A percentile compares a stretch with the other conserved stretches of the same genome.
These are phyloP conservation scores for Adoxophyes honmai DNA, from an alignment of 1,140 invertebrate species.

Conservation along the genomic window DNA sequence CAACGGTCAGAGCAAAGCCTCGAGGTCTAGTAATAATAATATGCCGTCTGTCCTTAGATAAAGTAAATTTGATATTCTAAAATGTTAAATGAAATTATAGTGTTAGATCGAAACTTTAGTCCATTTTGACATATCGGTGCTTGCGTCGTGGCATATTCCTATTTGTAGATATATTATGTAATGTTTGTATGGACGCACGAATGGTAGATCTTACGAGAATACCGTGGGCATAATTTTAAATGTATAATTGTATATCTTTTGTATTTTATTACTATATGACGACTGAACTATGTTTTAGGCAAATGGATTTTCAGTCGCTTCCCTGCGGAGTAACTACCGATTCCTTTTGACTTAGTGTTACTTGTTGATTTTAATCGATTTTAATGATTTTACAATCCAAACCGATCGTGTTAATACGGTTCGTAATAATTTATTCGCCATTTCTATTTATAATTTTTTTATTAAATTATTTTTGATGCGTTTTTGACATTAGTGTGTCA, in stretches of 20 bases:
- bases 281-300: slow-evolving; percentile 11
- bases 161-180: slow-evolving; percentile 40
- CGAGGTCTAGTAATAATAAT: slow-evolving; percentile 22
- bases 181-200: slow-evolving; percentile 30
- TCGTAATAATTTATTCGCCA: slow-evolving; percentile 13
- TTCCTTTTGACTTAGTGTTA: neutral
- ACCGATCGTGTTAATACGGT: slow-evolving; percentile 2
- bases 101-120: slow-evolving; percentile 56
- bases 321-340: neutral
- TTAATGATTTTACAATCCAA: neutral
- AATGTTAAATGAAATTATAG: slow-evolving; percentile 39
- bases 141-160: slow-evolving; percentile 59
- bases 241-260: slow-evolving; percentile 11
- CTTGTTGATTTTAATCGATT: neutral
- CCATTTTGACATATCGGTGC: slow-evolving; percentile 72
- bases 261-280: slow-evolving; percentile 11
- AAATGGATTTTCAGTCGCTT: slow-evolving; percentile 11
- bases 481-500: slow-evolving; percentile 2
- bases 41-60: slow-evolving; percentile 46
- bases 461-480: slow-evolving; percentile 11
- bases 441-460: slow-evolving; percentile 12
- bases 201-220: slow-evolving; percentile 27
- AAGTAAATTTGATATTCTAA: slow-evolving; percentile 63
- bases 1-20: slow-evolving; percentile 1
- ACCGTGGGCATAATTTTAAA: slow-evolving; percentile 10